These are phyloP conservation scores for Eupsittula cactorum DNA, from an alignment of 2,113 vertebrate species.

Conservation along the genomic window DNA sequence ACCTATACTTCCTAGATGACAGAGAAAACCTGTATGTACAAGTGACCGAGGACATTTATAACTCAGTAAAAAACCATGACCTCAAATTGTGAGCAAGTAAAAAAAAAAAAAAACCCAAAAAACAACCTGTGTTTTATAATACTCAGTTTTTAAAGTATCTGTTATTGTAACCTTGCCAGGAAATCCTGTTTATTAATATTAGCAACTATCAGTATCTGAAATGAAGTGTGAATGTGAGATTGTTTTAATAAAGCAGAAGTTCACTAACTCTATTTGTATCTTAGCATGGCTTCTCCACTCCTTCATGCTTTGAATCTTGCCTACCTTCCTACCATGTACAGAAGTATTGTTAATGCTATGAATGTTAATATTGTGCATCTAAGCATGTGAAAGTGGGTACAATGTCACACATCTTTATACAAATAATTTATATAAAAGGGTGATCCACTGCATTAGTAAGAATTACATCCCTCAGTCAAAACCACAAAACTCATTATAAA, in stretches of 20 bases:
- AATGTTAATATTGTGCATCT: not conserved
- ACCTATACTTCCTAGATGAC: conserved; percentile 83
- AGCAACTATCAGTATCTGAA: not conserved
- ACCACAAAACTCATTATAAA: not conserved
- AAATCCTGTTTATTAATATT: not conserved
- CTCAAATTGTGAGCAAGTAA: conserved; percentile 56
- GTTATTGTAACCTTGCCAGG: not conserved
- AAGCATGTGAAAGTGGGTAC: not conserved
- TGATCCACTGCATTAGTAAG: not conserved
- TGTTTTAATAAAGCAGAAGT: not conserved
- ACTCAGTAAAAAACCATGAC: conserved; percentile 55
- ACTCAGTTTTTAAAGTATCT: not conserved
- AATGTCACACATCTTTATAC: not conserved
- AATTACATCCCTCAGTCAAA: not conserved
- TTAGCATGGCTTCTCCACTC: not conserved
- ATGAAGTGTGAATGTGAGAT: not conserved
- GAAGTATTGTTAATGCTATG: not conserved
- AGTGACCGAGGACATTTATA: conserved; percentile 81
- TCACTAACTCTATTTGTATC: not conserved
- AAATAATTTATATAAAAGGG: not conserved
- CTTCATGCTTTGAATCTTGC: not conserved
- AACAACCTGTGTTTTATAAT: not conserved
- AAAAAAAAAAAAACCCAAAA: not conserved
- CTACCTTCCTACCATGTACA: not conserved
- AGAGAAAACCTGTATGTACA: conserved; percentile 76